Conservation (phyloP, 2,888 invertebrate species). For the Hypolimnas misippus region DNA sequence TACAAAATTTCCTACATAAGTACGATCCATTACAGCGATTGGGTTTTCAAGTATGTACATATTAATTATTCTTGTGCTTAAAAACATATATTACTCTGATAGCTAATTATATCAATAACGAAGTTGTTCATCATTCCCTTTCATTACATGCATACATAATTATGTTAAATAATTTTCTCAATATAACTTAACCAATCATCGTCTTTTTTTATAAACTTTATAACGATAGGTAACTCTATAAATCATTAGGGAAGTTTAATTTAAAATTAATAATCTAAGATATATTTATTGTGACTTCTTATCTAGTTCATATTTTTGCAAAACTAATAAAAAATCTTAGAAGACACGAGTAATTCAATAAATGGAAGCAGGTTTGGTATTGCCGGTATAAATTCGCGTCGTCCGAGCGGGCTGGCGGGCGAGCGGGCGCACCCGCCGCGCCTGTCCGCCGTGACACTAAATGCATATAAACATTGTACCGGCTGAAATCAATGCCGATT, state of each 20-base stretch:
- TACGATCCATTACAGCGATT: slow-evolving; percentile 20
- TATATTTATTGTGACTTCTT: neutral
- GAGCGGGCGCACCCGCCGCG: slow-evolving; percentile 45
- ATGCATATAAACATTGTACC: slow-evolving; percentile 73
- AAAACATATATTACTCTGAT: slow-evolving; percentile 52
- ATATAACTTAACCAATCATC: slow-evolving; percentile 40
- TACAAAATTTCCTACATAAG: slow-evolving; percentile 51
- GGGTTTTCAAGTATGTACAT: slow-evolving; percentile 40
- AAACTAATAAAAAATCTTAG: slow-evolving; percentile 49
- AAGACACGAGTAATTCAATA: slow-evolving; percentile 57
- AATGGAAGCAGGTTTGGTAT: slow-evolving; percentile 60
- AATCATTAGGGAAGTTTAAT: neutral
- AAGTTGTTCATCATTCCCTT: slow-evolving; percentile 60
- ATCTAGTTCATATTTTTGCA: slow-evolving; percentile 16
- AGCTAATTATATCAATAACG: slow-evolving; percentile 74
- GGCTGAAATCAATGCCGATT: slow-evolving; percentile 77
- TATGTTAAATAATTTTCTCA: slow-evolving; percentile 65
- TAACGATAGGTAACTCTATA: neutral
- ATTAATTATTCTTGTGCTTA: slow-evolving; percentile 52
- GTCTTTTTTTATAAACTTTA: slow-evolving; percentile 7
- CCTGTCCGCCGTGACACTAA: slow-evolving; percentile 64
- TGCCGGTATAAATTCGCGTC: slow-evolving; percentile 30
- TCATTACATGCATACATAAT: slow-evolving; percentile 65
- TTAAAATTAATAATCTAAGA: neutral
- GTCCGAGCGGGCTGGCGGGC: slow-evolving; percentile 33